Conservation (phyloP, 2,888 invertebrate species). For the Nebria salina region DNA sequence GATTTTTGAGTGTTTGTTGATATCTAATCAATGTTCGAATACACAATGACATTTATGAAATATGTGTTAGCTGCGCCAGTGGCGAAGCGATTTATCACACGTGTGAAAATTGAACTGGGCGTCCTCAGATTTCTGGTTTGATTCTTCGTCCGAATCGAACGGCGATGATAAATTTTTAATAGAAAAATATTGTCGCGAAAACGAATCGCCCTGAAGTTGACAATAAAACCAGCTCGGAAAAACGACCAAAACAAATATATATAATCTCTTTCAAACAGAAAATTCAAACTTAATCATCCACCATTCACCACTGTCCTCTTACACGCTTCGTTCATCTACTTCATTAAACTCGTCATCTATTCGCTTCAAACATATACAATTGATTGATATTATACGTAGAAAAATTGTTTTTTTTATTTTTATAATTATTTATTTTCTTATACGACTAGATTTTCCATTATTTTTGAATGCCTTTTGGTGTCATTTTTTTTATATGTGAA, state of each 20-base stretch:
- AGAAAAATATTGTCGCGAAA: background rate
- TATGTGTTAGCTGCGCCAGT: background rate
- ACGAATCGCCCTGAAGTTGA: background rate
- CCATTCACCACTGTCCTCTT: background rate
- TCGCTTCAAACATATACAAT: too few relatives aligned
- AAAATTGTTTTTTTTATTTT: too few relatives aligned
- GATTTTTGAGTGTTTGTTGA: too few relatives aligned
- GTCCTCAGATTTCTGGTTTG: background rate
- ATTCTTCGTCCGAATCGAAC: background rate
- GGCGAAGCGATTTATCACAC: background rate
- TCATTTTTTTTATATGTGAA: too few relatives aligned
- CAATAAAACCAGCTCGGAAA: background rate
- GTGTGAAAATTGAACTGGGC: background rate
- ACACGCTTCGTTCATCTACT: background rate
- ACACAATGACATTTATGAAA: too few relatives aligned
- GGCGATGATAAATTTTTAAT: background rate
- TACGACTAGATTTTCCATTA: too few relatives aligned
- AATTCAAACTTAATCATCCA: background rate
- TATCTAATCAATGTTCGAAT: too few relatives aligned
- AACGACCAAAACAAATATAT: background rate
- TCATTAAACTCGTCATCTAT: background rate
- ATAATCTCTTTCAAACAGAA: background rate
- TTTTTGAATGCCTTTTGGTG: too few relatives aligned
- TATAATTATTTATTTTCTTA: background rate
- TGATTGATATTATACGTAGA: too few relatives aligned